Conservation (phyloP, 2,888 invertebrate species). For the Agriopis marginaria region DNA sequence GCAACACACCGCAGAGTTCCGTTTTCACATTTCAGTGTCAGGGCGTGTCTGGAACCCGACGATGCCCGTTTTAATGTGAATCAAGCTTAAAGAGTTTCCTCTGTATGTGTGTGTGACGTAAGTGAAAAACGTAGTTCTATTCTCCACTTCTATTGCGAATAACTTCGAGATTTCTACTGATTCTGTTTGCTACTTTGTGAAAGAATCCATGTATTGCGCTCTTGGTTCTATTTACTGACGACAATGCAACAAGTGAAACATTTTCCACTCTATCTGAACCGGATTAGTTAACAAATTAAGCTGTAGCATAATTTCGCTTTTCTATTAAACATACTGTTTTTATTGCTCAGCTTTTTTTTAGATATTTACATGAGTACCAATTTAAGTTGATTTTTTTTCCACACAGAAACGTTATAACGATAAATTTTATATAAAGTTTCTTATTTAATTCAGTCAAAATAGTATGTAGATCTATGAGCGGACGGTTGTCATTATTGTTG, state of each 20-base stretch:
- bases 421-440: too few species aligned
- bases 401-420: too few species aligned
- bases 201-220: constrained; percentile 7
- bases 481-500: too few species aligned
- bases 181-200: not conserved
- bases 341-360: not conserved
- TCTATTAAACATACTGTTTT: too few species aligned
- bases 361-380: not conserved
- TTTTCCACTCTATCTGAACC: not conserved
- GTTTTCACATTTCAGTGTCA: not conserved
- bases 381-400: not conserved
- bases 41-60: not conserved
- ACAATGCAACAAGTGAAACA: constrained; percentile 9
- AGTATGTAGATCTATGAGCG: too few species aligned
- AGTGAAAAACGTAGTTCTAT: constrained; percentile 20
- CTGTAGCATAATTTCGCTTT: too few species aligned
- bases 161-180: constrained; percentile 7
- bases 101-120: constrained; percentile 13
- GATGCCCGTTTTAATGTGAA: not conserved
- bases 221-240: constrained; percentile 1
- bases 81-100: constrained; percentile 6
- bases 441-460: too few species aligned
- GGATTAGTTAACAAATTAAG: too few species aligned
- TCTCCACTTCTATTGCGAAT: constrained; percentile 22
- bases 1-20: not conserved